Base-by-base conservation (phyloP, 1,140 invertebrate species). In the Drosophila murphyi region DNA sequence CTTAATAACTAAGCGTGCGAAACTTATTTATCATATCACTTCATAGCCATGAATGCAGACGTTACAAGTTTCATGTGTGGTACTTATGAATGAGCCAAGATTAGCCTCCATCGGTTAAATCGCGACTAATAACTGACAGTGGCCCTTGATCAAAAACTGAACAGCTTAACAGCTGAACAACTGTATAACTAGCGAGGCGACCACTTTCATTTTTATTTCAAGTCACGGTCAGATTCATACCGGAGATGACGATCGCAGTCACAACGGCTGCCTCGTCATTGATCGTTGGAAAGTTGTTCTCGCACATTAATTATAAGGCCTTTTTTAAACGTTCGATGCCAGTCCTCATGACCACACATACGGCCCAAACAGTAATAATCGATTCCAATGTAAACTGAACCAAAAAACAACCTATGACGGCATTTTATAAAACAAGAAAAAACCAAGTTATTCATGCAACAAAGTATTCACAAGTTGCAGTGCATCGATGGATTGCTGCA, bases 1-100 rank as follows among this genome's bases (percentile, higher is more conserved):
- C 68, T 82, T 78, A 76, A 87, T 88, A 87, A 82, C 72, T 88
- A 88, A 82, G 79, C 82, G 83, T 87, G 82, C 80, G 82, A 87
- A 82, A 82, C 83, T 83, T 82, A 88, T 87, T 88, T 88, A 88
- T 87, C 82, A 87, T 80, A 83, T 77, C 81, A 68, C 65, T 72
- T 71, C 73, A 78, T 35, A 52, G 31, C 47, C 55, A 54, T 65
- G 29, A 45, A 41, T 41, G 54, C 20, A 54, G 48, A 60, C 67
- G 55, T 51, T 68, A 61, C 56, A 45, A 64, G 48, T 72, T 72
- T 12, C 72, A 56, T 82, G 63, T 78, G 76, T 82, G 80, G 68
- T 76, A 60, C 62, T 82, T 85, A 85, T 85, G 82, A 87, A 85
- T 86, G 79, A 79, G 76, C 67, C 54, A 63, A 86, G 75, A 86